Evolutionary conservation across 92 coral and sea anemone genomes (phyloP), one percentile per base, ranked within the genome.

Genomic region (Palythoa grandiflora): DNA sequence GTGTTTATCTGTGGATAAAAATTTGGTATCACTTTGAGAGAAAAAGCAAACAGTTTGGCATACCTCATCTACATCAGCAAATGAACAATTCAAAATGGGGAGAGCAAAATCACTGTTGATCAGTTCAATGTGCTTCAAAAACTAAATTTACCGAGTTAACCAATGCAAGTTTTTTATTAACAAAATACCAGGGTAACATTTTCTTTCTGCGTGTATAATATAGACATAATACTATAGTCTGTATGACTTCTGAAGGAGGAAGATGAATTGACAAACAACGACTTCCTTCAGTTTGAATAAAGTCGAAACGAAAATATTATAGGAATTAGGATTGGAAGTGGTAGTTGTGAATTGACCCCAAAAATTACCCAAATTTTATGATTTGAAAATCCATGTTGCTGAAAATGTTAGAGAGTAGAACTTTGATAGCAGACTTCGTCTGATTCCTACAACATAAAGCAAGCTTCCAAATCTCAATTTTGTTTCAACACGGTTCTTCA

Each of bases 1-100:
- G 55, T 3, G 57, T 81, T 65, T 81, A 68, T 66, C 47, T 65
- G 57, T 21, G 38, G 47, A 81, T 48, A 66, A 80, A 65, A 5
- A 38, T 15, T 81, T 59, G 35, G 14, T n/a, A 78, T 39, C 15
- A 10, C 38, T 28, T 79, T 51, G 16, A 65, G 63, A 36, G 44
- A 63, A 38, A 65, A 47, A 71, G 20, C 85, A 80, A 65, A 63
- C 50, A 13, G 12, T 20, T 20, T 6, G 5, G 38, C 52, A 66
- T 47, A 66, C 73, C 60, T 79, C 71, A 60, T 39, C 48, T 14
- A 15, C 55, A 78, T 39, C 48, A 39, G 38, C 55, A 78, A 53
- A 7, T 78, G 83, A 39, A 54, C 71, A 60, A 28, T 9, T 2
- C 51, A 39, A 79, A 38, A 38, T 19, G 12, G n/a, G 2, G 14